Evolutionary conservation across 2,888 invertebrate species (phyloP).

Genomic region (Xanthia togata): DNA sequence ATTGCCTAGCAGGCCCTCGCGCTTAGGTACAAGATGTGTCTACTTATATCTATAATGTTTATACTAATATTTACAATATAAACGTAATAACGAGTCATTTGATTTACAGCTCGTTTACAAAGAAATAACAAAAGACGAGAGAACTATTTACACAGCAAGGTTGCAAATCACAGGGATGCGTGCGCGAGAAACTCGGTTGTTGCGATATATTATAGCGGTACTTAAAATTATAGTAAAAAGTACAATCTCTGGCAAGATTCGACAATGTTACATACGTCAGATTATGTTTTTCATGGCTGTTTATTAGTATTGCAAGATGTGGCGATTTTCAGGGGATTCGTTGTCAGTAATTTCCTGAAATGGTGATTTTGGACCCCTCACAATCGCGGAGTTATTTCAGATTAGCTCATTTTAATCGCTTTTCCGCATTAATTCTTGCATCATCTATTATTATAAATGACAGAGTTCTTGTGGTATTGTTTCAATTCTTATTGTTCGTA

Average conservation of each 20-base stretch:
- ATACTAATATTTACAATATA: conserved; percentile 88
- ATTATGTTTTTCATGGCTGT: conserved; percentile 35
- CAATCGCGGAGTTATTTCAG: neutral
- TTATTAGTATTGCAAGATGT: conserved; percentile 29
- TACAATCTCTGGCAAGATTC: conserved; percentile 82
- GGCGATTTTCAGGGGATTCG: neutral
- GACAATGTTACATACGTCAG: conserved; percentile 57
- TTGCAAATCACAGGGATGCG: conserved; percentile 88
- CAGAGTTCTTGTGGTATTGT: conserved; percentile 13
- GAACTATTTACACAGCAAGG: conserved; percentile 87
- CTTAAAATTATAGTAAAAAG: conserved; percentile 67
- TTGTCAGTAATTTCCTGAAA: neutral
- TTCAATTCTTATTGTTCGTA: conserved; percentile 31
- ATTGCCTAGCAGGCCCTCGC: conserved; percentile 34
- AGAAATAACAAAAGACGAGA: conserved; percentile 89
- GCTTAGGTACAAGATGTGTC: conserved; percentile 87
- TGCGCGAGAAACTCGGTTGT: conserved; percentile 78
- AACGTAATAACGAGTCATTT: conserved; percentile 84
- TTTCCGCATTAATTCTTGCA: conserved; percentile 18
- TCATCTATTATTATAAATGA: conserved; percentile 18
- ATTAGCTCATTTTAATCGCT: neutral
- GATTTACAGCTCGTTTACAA: conserved; percentile 79
- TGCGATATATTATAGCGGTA: conserved; percentile 66
- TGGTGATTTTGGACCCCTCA: neutral
- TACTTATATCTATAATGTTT: conserved; percentile 84